phyloP scores from a whole-genome alignment of 2,888 invertebrate species.

The Lordiphosa fenestrarum region DNA sequence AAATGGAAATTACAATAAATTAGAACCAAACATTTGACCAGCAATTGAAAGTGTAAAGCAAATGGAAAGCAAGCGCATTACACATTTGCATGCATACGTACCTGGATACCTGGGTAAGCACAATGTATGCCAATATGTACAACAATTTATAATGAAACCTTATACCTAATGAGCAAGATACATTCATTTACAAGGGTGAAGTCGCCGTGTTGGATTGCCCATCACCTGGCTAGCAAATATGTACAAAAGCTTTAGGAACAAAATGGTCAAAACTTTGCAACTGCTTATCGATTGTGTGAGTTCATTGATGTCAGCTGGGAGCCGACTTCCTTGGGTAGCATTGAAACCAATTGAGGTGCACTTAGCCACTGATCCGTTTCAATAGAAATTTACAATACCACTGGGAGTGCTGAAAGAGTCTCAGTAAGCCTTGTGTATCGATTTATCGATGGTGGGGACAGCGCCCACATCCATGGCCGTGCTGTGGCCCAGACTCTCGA shows the following conservation, averaged over 20 bases:
- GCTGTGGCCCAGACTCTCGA: conserved; percentile 22
- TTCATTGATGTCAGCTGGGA: not conserved
- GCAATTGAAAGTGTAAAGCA: conserved; percentile 54
- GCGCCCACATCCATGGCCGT: conserved; percentile 17
- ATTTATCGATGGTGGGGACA: conserved; percentile 39
- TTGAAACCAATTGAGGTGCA: conserved; percentile 65
- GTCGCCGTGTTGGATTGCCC: not conserved
- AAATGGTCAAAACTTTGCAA: conserved; percentile 61
- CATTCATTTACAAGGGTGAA: conserved; percentile 53
- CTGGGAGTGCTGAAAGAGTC: conserved; percentile 28
- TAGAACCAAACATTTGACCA: conserved; percentile 52
- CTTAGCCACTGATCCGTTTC: conserved; percentile 44
- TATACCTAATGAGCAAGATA: conserved; percentile 62
- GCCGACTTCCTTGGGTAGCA: conserved; percentile 31
- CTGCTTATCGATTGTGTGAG: conserved; percentile 43
- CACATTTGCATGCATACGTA: not conserved
- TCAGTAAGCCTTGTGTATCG: conserved; percentile 58
- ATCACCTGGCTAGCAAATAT: conserved; percentile 22
- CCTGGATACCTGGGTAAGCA: too few relatives aligned
- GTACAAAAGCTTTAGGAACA: conserved; percentile 66
- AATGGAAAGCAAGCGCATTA: conserved; percentile 21
- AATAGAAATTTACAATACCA: conserved; percentile 38
- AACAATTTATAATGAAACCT: conserved; percentile 33
- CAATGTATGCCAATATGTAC: conserved; percentile 9
- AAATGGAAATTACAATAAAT: conserved; percentile 22